A percentile compares a stretch with the other conserved stretches of the same genome.
Conservation (phyloP, 1,140 invertebrate genomes). For the Papilio machaon region DNA sequence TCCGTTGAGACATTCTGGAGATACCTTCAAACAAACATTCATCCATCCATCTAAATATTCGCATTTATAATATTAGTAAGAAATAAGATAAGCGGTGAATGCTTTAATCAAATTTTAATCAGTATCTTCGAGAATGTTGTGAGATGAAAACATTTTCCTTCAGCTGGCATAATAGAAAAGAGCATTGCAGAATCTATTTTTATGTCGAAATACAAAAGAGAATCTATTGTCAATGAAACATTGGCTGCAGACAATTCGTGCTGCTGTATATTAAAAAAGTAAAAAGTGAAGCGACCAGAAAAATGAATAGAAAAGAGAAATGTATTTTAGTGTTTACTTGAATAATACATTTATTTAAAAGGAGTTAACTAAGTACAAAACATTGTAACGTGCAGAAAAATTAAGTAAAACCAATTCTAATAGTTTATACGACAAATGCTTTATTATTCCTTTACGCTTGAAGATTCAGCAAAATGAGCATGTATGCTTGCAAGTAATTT, state of each 20-base stretch:
- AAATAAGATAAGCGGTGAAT: not conserved
- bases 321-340: not conserved
- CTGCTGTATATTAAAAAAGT: not conserved
- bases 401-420: too few species aligned
- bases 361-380: not conserved
- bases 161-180: not conserved
- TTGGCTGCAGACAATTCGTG: constrained; percentile 1
- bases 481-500: too few species aligned
- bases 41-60: too few species aligned
- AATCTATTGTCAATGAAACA: constrained; percentile 8
- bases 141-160: not conserved
- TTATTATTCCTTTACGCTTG: too few species aligned
- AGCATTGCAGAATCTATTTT: constrained; percentile 8
- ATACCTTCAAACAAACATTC: too few species aligned
- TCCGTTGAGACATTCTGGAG: too few species aligned
- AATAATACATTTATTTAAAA: not conserved
- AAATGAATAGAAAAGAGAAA: not conserved
- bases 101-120: not conserved
- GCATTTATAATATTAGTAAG: too few species aligned
- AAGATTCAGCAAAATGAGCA: too few species aligned
- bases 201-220: constrained; percentile 3
- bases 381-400: too few species aligned
- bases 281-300: not conserved
- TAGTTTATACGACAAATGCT: too few species aligned
- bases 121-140: not conserved